These are phyloP conservation scores for Mycetomoellerius zeteki DNA, from an alignment of 1,140 invertebrate genomes.

Conservation along the genomic window DNA sequence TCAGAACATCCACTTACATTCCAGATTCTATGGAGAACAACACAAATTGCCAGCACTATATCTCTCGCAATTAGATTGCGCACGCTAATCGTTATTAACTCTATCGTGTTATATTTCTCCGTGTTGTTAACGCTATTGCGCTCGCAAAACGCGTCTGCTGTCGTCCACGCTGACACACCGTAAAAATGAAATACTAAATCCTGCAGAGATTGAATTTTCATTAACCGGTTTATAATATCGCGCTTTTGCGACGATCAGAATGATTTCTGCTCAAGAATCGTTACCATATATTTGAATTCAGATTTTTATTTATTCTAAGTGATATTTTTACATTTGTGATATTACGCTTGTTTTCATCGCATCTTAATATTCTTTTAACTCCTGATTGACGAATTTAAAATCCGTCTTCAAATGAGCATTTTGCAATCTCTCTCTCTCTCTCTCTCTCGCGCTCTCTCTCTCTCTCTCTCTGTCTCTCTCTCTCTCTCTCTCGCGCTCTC, in stretches of 20 bases:
- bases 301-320: background rate
- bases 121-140: slow-evolving; percentile 20
- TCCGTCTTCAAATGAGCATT: background rate
- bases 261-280: background rate
- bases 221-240: slow-evolving; percentile 45
- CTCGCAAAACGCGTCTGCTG: background rate
- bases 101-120: slow-evolving; percentile 13
- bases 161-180: slow-evolving; percentile 21
- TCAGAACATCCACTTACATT: slow-evolving; percentile 23
- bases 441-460: no score
- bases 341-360: background rate
- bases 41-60: slow-evolving; percentile 13
- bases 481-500: no score
- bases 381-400: background rate
- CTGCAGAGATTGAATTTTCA: slow-evolving; percentile 35
- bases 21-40: slow-evolving; percentile 9
- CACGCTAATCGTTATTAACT: slow-evolving; percentile 46
- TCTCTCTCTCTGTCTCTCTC: no score
- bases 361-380: background rate
- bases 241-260: slow-evolving; percentile 2
- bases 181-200: slow-evolving; percentile 34
- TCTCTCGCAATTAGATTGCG: slow-evolving; percentile 34
- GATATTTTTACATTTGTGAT: background rate
- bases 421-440: no score
- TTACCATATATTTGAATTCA: slow-evolving; percentile 17